These are phyloP conservation scores for Prochilodus magdalenae DNA, from an alignment of 2,113 vertebrate species.

Conservation along the genomic window DNA sequence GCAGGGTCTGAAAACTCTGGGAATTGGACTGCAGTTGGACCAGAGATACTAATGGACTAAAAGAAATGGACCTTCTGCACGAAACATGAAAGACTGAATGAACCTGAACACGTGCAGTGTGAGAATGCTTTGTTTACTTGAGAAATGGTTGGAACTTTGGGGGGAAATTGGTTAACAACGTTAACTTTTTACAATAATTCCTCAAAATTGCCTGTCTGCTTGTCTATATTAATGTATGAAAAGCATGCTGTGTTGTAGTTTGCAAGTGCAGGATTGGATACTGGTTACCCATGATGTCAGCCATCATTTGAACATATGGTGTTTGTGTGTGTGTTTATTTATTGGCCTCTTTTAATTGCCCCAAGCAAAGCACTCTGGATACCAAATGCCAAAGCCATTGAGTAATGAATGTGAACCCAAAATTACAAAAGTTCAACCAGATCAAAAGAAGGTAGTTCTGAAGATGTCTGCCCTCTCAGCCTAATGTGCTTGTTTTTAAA, in stretches of 20 bases:
- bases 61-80: neutral
- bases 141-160: no score
- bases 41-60: neutral
- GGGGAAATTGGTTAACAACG: no score
- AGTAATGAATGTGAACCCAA: neutral
- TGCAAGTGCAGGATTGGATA: neutral
- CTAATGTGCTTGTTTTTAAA: neutral
- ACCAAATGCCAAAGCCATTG: neutral
- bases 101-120: neutral
- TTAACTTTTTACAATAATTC: neutral
- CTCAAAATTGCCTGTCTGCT: neutral
- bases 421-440: neutral
- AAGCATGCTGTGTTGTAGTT: neutral
- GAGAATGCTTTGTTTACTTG: neutral
- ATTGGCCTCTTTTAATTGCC: neutral
- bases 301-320: neutral
- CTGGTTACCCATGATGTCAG: neutral
- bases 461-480: neutral
- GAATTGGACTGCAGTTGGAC: neutral
- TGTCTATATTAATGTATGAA: neutral
- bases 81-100: neutral
- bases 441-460: neutral
- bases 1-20: no score
- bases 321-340: constrained; percentile 2
- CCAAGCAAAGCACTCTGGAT: neutral